Evolutionary conservation across 2,888 invertebrate genomes (phyloP), one percentile per base, ranked within the genome.

Genomic region (Phortica okadai): DNA sequence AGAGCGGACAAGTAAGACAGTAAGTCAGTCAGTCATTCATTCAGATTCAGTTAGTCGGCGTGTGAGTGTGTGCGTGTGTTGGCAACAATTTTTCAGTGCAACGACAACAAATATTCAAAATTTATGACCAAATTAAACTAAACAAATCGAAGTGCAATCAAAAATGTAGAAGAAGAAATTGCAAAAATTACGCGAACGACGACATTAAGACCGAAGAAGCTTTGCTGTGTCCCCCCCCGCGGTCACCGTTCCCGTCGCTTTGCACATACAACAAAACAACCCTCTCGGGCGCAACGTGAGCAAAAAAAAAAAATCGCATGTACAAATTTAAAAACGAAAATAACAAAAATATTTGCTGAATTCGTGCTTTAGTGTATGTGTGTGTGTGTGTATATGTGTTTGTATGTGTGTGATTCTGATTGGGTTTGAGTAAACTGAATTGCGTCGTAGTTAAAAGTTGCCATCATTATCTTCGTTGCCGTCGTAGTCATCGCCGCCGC

Each of bases 401-500:
- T 59, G 59, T 21, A 6, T 59, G 59, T 59, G 4, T 59, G 62
- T 62, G 62, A 16, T 62, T 14, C 50, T 50, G 50, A 50, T 74
- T 59, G 67, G 82, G 84, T 83, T 84, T 89, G 87, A 85, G 89
- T 89, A 87, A 82, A 87, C 76, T 78, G 76, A 84, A 88, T 89
- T 88, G 89, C 88, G 88, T 84, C 89, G 88, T 88, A 89, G 86
- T 83, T 84, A 87, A 82, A 74, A 74, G 45, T 62, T 74, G 59
- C 58, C 58, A 73, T 58, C 50, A 70, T 44, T 67, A 50, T 44
- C 54, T 70, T 14, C 6, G n/a, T 58, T n/a, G 56, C n/a, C 14
- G 6, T 21, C 4, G 41, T 83, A 74, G 79, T 85, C 76, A 74
- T 76, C 78, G 66, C 76, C 77, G 79, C 78, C 78, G 77, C 73